Percentiles rank a stretch among this genome's conserved stretches.
Conservation (phyloP, 2,797 vertebrate species). For the Lacerta bilineata region DNA sequence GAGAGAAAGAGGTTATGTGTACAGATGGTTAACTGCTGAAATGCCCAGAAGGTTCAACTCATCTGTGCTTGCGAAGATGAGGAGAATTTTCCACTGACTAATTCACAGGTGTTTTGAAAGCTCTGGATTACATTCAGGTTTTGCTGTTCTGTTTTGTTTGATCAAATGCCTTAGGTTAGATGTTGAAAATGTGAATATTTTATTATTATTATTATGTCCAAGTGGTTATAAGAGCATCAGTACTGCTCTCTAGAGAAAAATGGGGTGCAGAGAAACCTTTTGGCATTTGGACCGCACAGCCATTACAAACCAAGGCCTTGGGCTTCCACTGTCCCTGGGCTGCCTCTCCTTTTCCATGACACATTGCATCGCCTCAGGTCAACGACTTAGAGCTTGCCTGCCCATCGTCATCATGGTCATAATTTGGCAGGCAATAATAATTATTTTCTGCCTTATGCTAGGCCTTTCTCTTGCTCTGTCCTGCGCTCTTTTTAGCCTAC, state of each 20-base stretch:
- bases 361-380: constrained; percentile 76
- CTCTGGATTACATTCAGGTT: constrained; percentile 75
- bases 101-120: constrained; percentile 83
- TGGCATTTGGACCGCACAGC: constrained; percentile 70
- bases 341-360: constrained; percentile 76
- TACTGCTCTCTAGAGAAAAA: constrained; percentile 69
- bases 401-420: constrained; percentile 73
- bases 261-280: constrained; percentile 66
- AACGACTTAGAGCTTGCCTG: constrained; percentile 73
- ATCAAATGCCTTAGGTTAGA: constrained; percentile 77
- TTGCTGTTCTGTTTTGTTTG: constrained; percentile 61
- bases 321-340: constrained; percentile 71
- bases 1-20: constrained; percentile 72
- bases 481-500: constrained; percentile 58
- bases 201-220: constrained; percentile 58
- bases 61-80: constrained; percentile 77
- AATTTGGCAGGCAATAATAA: constrained; percentile 71
- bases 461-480: constrained; percentile 66
- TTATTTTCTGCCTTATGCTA: constrained; percentile 72
- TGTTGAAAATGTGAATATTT: constrained; percentile 50
- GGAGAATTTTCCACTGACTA: constrained; percentile 72
- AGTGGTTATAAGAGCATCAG: constrained; percentile 71
- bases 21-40: constrained; percentile 84
- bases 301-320: constrained; percentile 75
- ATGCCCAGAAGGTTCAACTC: constrained; percentile 85